Evolutionary conservation across 2,888 invertebrate species (phyloP), one percentile per base, ranked within the genome.

Genomic region (Idaea dimidiata): DNA sequence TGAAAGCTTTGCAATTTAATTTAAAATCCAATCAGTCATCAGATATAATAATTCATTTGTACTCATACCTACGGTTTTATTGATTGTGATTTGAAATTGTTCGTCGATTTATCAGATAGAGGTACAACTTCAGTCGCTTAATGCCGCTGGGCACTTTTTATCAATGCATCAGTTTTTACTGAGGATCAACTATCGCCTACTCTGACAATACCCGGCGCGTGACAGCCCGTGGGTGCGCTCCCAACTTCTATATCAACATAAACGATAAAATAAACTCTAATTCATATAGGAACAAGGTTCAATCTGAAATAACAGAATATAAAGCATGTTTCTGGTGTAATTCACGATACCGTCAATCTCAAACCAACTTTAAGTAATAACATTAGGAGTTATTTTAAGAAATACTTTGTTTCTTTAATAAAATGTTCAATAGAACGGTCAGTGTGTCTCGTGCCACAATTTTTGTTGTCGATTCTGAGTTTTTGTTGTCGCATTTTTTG

Each of bases 381-480:
- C 5, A 32, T 64, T 56, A 65, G 67, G 61, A 70, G 71, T 77
- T 78, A 18, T 61, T 64, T 54, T 59, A 17, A 18, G 3, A n/a
- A 59, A 14, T 17, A 16, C 14, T 16, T 18, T 17, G 70, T 74
- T 64, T 72, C 63, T 60, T 70, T 78, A 85, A 86, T 84, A 87
- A 88, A 88, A 86, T 77, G 77, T 83, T 79, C 81, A 87, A 86
- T 85, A 80, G 80, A 81, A 75, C 81, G 84, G 86, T 84, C 86
- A 86, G 83, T 83, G 86, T 89, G 90, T 86, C 90, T 87, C 90
- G 90, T 91, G 90, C 90, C 88, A 89, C 84, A 78, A 86, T 85
- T 87, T 84, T 81, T 81, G 79, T 81, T 71, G 78, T 75, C 76
- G 72, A 72, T 73, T 75, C 74, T 74, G 71, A 54, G 61, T 68